Evolutionary conservation across 2,113 vertebrate genomes (phyloP), one percentile per base, ranked within the genome.

Genomic region (Corythornis vintsioides): DNA sequence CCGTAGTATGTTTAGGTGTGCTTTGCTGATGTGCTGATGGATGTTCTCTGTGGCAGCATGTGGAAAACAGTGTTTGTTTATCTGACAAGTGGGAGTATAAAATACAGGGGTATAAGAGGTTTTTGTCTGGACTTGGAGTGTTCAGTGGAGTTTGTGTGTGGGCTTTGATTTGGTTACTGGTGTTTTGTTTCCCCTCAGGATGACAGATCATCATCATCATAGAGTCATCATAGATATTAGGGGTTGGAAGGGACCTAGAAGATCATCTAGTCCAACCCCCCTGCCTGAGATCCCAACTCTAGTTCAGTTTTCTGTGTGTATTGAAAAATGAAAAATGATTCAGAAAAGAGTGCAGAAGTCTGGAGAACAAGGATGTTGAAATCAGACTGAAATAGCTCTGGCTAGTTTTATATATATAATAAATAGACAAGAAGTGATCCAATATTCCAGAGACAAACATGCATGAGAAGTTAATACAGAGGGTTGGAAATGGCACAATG

Each of bases 1-100:
- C 50, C 1, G 0, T 47, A 0, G 38, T 26, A 15, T 29, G 29
- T 45, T 42, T 28, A 55, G 43, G 25, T 1, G 7, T 25, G 9
- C 12, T 40, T 80, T 72, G 35, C 6, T 64, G 38, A 31, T 43
- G 9, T 13, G 35, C 6, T 64, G 38, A 31, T 43, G 9, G 12
- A 9, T 25, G 17, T 67, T 60, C 29, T 81, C 26, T 48, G n/a
- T 45, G 21, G 53, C 43, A 18, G 26, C 12, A 13, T 13, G 14
- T 52, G 22, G 35, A 71, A 35, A 64, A 50, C 7, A 18, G 26
- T 16, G 45, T 52, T 38, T 77, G 9, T 77, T 76, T 60, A 56
- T 53, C 40, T 81, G 38, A 56, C 38, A 70, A 2, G 13, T 28
- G 11, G 6, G 47, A 80, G 19, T 43, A 59, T 15, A 24, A 85